phyloP scores from a whole-genome alignment of 2,113 vertebrate genomes.

The Tenebrosternarchus preto region DNA sequence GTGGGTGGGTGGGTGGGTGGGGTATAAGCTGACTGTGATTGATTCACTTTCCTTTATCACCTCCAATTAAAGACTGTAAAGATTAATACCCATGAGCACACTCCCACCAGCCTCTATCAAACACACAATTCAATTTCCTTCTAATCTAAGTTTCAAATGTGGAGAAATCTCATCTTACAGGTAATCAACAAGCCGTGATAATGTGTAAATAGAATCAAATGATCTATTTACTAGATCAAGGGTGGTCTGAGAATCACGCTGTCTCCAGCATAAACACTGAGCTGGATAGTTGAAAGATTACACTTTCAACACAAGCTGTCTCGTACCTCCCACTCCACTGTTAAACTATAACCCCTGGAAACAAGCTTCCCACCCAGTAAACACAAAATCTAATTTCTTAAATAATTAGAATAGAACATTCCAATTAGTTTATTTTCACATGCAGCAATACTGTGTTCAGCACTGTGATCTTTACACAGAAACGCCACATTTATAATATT shows the following conservation, averaged over 20 bases:
- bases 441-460: no score
- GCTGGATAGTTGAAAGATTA: constrained; percentile 9
- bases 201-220: constrained; percentile 51
- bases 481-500: no score
- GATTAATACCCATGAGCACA: no score
- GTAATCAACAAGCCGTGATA: constrained; percentile 45
- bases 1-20: no score
- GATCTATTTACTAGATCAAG: constrained; percentile 33
- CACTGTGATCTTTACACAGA: no score
- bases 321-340: no score
- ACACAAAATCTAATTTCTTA: no score
- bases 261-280: constrained; percentile 8
- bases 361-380: no score
- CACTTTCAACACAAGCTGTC: constrained; percentile 9
- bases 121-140: constrained; percentile 53
- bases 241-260: constrained; percentile 14
- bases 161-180: constrained; percentile 35
- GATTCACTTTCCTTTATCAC: constrained; percentile 48
- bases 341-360: no score
- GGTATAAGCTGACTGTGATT: background rate
- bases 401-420: no score
- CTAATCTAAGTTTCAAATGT: constrained; percentile 45
- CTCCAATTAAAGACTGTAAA: constrained; percentile 50
- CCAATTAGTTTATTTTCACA: no score
- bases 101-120: constrained; percentile 30